Percentiles rank a stretch among this genome's conserved stretches.
Evolutionary conservation across 2,888 invertebrate genomes (phyloP).

Genomic region (Hedychridium roseum): DNA sequence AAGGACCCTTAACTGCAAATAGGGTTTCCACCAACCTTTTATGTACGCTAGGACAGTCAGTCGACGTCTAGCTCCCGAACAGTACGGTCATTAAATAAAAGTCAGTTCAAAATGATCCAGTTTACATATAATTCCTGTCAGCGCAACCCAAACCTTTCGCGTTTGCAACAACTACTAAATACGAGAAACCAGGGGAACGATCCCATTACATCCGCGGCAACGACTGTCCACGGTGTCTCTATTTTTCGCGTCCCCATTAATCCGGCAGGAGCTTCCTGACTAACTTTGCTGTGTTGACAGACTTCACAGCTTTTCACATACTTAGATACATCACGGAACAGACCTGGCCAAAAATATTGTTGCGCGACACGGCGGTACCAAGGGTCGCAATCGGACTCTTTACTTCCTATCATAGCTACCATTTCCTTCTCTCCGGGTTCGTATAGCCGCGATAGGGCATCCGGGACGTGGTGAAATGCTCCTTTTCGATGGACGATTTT

Average conservation of each 20-base stretch:
- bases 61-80: no score
- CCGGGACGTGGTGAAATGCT: constrained; percentile 8
- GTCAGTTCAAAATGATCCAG: no score
- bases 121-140: no score
- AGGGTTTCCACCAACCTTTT: no score
- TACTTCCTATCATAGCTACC: not conserved
- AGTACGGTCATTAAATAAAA: no score
- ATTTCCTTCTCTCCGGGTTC: not conserved
- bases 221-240: constrained; percentile 9
- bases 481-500: no score
- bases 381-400: not conserved
- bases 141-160: no score
- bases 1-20: no score
- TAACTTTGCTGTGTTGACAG: not conserved
- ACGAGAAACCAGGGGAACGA: constrained; percentile 3
- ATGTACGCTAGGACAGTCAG: no score
- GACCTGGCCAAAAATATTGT: no score
- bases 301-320: not conserved
- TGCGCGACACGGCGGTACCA: not conserved
- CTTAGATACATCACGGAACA: not conserved
- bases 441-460: constrained; percentile 15
- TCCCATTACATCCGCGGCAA: constrained; percentile 9
- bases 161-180: no score
- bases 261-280: not conserved
- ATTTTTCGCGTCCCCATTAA: constrained; percentile 7